Evolutionary conservation across 1,140 invertebrate genomes (phyloP).

Genomic region (Pomacea maculata): DNA sequence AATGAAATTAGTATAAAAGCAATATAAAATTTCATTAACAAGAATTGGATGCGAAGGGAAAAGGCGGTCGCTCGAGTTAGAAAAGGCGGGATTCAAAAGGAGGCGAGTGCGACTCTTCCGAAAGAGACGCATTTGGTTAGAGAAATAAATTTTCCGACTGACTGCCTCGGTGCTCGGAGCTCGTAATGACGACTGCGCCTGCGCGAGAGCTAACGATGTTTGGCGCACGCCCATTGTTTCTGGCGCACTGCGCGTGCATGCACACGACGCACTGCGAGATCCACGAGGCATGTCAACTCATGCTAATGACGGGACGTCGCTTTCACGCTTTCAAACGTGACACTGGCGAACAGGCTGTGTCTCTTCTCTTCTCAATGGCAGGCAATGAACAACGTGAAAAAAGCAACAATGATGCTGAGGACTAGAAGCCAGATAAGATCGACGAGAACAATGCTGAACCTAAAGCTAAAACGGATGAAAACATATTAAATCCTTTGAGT

Average conservation of each 20-base stretch:
- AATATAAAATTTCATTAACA: slow-evolving; percentile 44
- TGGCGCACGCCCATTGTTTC: slow-evolving; percentile 26
- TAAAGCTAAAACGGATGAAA: too few relatives aligned
- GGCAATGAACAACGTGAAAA: neutral
- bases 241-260: slow-evolving; percentile 12
- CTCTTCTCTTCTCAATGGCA: neutral
- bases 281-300: slow-evolving; percentile 9
- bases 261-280: neutral
- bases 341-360: neutral
- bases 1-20: slow-evolving; percentile 44
- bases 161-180: neutral
- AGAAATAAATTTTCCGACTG: slow-evolving; percentile 23
- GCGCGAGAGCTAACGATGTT: slow-evolving; percentile 12
- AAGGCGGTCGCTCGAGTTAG: neutral
- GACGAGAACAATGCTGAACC: too few relatives aligned
- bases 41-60: slow-evolving; percentile 29
- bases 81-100: neutral
- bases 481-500: too few relatives aligned
- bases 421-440: neutral
- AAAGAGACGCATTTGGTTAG: slow-evolving; percentile 2
- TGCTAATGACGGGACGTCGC: slow-evolving; percentile 11
- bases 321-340: slow-evolving; percentile 4
- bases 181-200: neutral
- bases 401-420: too few relatives aligned
- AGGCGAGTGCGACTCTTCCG: neutral